Base-by-base conservation (phyloP, 2,888 invertebrate genomes). In the Didymodactylos carnosus region DNA sequence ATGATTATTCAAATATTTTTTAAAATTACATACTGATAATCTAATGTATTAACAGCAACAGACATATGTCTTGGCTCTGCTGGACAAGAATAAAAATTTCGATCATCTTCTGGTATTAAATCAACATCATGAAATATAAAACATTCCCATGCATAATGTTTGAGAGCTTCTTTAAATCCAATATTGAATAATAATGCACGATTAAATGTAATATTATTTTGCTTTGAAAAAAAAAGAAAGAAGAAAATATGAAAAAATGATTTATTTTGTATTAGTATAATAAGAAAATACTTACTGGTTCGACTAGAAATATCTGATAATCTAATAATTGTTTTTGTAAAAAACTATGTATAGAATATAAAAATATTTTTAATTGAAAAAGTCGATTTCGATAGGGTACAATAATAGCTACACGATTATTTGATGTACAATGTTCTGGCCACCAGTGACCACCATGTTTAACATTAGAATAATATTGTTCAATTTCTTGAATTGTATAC, bases 61-160 rank as follows among this genome's bases (percentile, higher is more conserved):
- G 92, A 92, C 90, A 94, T 91, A 82, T 94, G 94, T 73, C 93
- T 84, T 0, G 94, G 94, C 81, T 92, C 91, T 74, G 88, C 87
- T 8, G 92, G 91, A 83, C 94, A 94, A 35, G 89, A 89, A 85
- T 94, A 95, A 78, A 94, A 84, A 84, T 94, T 94, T 77, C 92
- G 86, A 80, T 92, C 91, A 84, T 94, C 92, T 71, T 75, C 75
- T 16, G 75, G 75, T 40, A 75, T 72, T 53, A 75, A 70, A 53
- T 75, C 75, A 14, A 75, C 72, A 75, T 75, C 75, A 35, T 72
- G 72, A 69, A 75, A 72, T 25, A 75, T 69, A 70, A 75, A 75
- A 46, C 75, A 75, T 19, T 75, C 23, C 74, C 74, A 74, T 49
- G 73, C 25, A n/a, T 39, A 39, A 16, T 19, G 16, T 41, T 74